These are phyloP conservation scores for Petrocephalus sullivani DNA, from an alignment of 2,797 vertebrate genomes.

Conservation along the genomic window DNA sequence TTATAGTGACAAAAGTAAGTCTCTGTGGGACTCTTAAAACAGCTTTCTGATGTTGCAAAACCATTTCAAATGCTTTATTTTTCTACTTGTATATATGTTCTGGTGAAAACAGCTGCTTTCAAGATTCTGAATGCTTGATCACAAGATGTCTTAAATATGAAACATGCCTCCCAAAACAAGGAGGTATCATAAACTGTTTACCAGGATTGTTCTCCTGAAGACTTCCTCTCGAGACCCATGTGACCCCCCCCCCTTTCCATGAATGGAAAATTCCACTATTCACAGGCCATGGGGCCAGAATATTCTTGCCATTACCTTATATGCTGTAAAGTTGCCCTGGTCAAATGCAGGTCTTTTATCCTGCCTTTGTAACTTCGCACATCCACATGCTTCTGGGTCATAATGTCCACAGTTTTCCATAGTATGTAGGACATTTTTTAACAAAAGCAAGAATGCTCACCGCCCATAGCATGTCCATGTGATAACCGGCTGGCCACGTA, in stretches of 20 bases:
- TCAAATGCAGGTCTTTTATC: neutral
- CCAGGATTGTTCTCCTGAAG: neutral
- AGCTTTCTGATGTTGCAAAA: neutral
- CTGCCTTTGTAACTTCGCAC: neutral
- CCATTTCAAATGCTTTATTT: neutral
- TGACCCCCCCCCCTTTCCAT: neutral
- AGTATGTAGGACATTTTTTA: neutral
- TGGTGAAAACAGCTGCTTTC: constrained; percentile 2
- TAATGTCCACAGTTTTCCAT: neutral
- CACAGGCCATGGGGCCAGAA: neutral
- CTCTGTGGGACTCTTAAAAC: too few species aligned
- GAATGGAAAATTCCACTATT: neutral
- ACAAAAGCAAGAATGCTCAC: neutral
- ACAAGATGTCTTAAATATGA: neutral
- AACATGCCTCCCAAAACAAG: neutral
- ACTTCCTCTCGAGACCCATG: neutral
- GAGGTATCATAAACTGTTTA: neutral
- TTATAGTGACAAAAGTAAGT: neutral
- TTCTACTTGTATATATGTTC: neutral
- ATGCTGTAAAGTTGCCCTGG: neutral
- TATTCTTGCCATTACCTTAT: neutral
- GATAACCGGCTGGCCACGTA: neutral
- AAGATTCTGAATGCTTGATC: neutral
- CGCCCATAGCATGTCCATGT: neutral
- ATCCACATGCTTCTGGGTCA: neutral